Conservation (phyloP, 2,113 vertebrate genomes). For the Amazona guildingii region DNA sequence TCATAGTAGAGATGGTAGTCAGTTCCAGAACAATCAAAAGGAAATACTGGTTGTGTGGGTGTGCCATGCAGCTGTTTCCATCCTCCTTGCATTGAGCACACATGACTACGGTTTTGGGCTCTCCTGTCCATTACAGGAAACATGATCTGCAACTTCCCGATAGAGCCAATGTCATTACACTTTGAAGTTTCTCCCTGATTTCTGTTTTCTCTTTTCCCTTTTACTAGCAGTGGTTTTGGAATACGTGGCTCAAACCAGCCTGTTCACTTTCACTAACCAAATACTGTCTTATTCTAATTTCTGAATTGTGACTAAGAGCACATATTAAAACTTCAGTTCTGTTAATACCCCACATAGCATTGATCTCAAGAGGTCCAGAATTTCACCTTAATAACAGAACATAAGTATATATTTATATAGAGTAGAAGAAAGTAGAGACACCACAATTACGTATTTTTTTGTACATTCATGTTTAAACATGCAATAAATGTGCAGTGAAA, state of each 20-base stretch:
- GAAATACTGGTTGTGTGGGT: not conserved
- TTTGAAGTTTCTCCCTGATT: not conserved
- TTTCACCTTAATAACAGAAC: not conserved
- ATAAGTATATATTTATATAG: not conserved
- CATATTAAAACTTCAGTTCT: not conserved
- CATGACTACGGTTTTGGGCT: fast-evolving
- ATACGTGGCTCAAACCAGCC: not conserved
- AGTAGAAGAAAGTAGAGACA: not conserved
- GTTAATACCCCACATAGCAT: not conserved
- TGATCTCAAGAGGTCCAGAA: not conserved
- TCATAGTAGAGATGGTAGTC: not conserved
- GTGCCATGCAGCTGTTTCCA: not conserved
- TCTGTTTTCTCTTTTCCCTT: not conserved
- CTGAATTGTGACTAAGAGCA: not conserved
- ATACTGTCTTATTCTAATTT: not conserved
- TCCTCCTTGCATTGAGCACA: not conserved
- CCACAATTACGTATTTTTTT: not conserved
- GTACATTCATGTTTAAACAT: not conserved
- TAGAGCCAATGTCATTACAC: not conserved
- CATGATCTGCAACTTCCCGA: not conserved
- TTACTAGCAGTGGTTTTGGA: not conserved
- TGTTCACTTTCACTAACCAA: not conserved
- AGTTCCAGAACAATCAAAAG: not conserved
- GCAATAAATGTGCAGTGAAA: not conserved
- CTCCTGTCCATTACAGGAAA: not conserved